phyloP scores from a whole-genome alignment of 1,140 invertebrate genomes.

The Proctacanthus coquilletti region DNA sequence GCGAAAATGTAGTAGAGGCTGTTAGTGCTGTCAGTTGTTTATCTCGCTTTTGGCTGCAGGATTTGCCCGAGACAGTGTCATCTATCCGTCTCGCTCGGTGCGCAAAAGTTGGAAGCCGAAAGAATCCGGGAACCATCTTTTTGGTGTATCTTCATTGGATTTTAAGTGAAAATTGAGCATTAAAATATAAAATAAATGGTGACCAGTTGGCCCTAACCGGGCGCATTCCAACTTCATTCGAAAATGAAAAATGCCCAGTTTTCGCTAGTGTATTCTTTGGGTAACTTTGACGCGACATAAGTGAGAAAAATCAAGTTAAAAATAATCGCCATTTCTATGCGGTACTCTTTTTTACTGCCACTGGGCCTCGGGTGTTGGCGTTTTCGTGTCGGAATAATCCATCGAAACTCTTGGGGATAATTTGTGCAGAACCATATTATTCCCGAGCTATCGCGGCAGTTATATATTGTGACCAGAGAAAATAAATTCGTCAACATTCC shows the following conservation, averaged over 20 bases:
- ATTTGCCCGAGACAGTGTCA: too few species aligned
- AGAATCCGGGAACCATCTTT: slow-evolving; percentile 1
- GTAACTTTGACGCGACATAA: neutral
- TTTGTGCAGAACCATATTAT: neutral
- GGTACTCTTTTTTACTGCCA: neutral
- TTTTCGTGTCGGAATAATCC: neutral
- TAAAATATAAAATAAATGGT: neutral
- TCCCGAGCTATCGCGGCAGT: too few species aligned
- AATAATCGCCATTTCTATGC: neutral
- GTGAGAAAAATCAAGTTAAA: neutral
- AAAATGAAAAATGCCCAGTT: neutral
- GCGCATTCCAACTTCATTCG: neutral
- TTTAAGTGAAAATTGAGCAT: neutral
- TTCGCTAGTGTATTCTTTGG: neutral
- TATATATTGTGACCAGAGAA: neutral
- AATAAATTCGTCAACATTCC: too few species aligned
- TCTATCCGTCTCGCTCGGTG: too few species aligned
- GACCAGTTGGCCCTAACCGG: too few species aligned
- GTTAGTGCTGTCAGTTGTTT: too few species aligned
- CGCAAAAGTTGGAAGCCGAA: neutral
- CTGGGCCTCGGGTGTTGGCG: neutral
- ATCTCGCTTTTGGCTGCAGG: too few species aligned
- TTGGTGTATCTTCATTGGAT: neutral
- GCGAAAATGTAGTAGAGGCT: too few species aligned
- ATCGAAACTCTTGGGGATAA: neutral